phyloP scores from a whole-genome alignment of 2,113 vertebrate genomes.

The Taxidea taxus region DNA sequence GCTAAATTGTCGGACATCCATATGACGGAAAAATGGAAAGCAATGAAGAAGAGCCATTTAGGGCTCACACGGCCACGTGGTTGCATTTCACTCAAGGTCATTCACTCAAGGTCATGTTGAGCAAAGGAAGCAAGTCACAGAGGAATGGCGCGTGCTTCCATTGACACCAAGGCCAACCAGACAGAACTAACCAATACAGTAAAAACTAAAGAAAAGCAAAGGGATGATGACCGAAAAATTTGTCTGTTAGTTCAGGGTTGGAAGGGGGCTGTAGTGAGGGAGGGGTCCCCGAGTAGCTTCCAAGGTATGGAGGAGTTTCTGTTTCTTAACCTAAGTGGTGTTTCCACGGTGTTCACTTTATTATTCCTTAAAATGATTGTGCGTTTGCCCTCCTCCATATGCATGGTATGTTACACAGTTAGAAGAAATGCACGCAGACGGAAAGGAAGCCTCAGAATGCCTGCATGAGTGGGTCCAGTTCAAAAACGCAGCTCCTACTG shows the following conservation, averaged over 20 bases:
- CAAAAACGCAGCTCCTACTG: accelerated
- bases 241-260: not conserved
- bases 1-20: not conserved
- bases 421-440: not conserved
- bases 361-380: not conserved
- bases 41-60: not conserved
- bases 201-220: not conserved
- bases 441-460: accelerated
- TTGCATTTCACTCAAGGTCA: not conserved
- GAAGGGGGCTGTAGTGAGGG: not conserved
- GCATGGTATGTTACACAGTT: accelerated
- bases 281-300: not conserved
- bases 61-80: too few relatives aligned
- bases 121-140: not conserved
- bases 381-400: not conserved
- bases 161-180: not conserved
- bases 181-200: not conserved
- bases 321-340: not conserved
- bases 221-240: not conserved
- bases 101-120: not conserved
- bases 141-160: not conserved
- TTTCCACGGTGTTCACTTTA: too few relatives aligned
- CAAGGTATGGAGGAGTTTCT: not conserved
- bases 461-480: accelerated
- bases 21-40: not conserved